Evolutionary conservation across 2,113 vertebrate species (phyloP).

Genomic region (Sinosuthora webbiana): DNA sequence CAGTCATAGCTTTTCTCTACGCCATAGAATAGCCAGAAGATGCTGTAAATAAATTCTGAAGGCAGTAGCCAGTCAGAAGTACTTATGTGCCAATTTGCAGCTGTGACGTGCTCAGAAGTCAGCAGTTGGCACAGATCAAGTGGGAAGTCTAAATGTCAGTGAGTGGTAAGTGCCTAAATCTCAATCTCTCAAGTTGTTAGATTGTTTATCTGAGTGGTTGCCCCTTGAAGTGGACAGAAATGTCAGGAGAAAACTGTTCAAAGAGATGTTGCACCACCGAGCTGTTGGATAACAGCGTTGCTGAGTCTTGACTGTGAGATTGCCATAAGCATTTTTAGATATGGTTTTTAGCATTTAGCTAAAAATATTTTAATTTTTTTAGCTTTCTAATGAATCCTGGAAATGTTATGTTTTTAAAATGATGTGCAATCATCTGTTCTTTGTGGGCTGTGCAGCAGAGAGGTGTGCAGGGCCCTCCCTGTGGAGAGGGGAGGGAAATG

Average conservation of each 20-base stretch:
- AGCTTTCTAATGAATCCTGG: not conserved
- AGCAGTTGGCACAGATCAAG: constrained; percentile 18
- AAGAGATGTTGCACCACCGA: not conserved
- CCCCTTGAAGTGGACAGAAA: constrained; percentile 48
- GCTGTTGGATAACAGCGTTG: not conserved
- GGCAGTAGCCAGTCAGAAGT: not conserved
- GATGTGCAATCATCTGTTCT: not conserved
- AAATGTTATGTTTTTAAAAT: not conserved
- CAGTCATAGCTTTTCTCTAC: not conserved
- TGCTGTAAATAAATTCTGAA: not conserved
- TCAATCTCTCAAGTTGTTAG: constrained; percentile 12
- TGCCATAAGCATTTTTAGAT: not conserved
- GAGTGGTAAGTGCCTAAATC: constrained; percentile 46
- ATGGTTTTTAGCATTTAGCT: not conserved
- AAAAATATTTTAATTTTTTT: not conserved
- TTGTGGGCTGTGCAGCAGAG: not conserved
- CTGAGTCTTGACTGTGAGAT: not conserved
- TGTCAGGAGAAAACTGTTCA: constrained; percentile 30
- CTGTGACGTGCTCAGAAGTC: not conserved
- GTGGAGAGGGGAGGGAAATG: not conserved
- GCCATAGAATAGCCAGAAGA: not conserved
- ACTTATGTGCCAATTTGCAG: not conserved
- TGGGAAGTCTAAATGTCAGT: constrained; percentile 46
- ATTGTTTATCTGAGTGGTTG: constrained; percentile 44
- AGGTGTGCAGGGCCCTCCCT: not conserved